Evolutionary conservation across 30 jellyfish, hydroid and myxozoan genomes (phyloP).

Genomic region (Phacellophora camtschatica): DNA sequence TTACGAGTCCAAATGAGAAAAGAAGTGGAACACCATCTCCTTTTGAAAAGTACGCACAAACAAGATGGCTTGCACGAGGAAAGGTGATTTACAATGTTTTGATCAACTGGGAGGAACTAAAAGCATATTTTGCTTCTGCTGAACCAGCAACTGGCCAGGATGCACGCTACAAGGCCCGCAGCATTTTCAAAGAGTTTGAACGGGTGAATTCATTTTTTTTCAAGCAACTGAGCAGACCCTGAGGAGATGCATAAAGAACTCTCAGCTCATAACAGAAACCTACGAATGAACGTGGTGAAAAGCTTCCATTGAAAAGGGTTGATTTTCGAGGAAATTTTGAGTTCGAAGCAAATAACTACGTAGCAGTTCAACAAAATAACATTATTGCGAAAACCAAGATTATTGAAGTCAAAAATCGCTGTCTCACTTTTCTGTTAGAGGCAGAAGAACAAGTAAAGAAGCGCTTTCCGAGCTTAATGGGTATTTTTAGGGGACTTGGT

Average conservation of each 20-base stretch:
- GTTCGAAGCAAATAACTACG: slow-evolving; percentile 11
- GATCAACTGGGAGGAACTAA: slow-evolving; percentile 74
- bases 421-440: slow-evolving; percentile 47
- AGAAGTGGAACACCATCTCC: slow-evolving; percentile 47
- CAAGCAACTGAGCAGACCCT: no score
- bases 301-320: slow-evolving; percentile 32
- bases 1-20: slow-evolving; percentile 63
- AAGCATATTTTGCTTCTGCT: slow-evolving; percentile 65
- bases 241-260: slow-evolving; percentile 55
- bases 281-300: slow-evolving; percentile 30
- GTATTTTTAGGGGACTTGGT: slow-evolving; percentile 39
- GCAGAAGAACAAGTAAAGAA: slow-evolving; percentile 63
- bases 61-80: slow-evolving; percentile 76
- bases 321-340: slow-evolving; percentile 62
- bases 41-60: slow-evolving; percentile 42
- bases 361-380: slow-evolving; percentile 12
- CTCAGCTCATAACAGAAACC: slow-evolving; percentile 23
- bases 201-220: slow-evolving; percentile 52
- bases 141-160: slow-evolving; percentile 43
- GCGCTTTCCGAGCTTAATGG: slow-evolving; percentile 48
- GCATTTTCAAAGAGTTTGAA: slow-evolving; percentile 62
- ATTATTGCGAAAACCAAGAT: slow-evolving; percentile 31
- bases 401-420: slow-evolving; percentile 41
- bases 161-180: slow-evolving; percentile 70
- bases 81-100: slow-evolving; percentile 58